Conservation (phyloP, 2,797 vertebrate genomes). For the Xenopus petersii region DNA sequence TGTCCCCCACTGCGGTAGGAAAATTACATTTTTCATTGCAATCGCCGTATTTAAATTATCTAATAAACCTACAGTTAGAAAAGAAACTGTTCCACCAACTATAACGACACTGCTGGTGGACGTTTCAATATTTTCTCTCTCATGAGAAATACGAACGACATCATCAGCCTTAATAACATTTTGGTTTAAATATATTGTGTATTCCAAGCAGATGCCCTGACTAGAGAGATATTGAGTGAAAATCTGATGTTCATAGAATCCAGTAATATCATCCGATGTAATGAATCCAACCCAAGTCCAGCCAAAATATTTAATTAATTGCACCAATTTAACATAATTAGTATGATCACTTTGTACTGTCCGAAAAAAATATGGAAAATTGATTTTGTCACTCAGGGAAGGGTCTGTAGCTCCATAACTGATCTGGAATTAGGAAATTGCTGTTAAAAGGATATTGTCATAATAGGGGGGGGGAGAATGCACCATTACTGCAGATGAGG, state of each 20-base stretch:
- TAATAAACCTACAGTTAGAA: neutral
- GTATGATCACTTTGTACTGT: neutral
- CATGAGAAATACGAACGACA: neutral
- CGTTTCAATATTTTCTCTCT: neutral
- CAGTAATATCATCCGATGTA: neutral
- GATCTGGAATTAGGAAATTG: neutral
- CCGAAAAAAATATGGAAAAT: neutral
- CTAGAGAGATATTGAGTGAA: neutral
- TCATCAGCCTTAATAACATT: neutral
- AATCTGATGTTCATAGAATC: neutral
- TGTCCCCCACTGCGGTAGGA: neutral
- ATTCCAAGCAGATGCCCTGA: slow-evolving; percentile 10
- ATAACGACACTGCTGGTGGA: neutral
- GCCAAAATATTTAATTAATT: neutral
- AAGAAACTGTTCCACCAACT: neutral
- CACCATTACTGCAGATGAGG: no score
- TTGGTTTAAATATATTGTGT: neutral
- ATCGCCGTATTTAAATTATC: neutral
- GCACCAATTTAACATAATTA: neutral
- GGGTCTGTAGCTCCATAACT: neutral
- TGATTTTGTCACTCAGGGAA: neutral
- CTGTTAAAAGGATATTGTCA: no score
- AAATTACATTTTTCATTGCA: neutral
- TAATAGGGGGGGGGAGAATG: no score
- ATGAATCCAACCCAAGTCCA: slow-evolving; percentile 5